Evolutionary conservation across 2,888 invertebrate genomes (phyloP), one percentile per base, ranked within the genome.

Genomic region (Epistrophe grossulariae): DNA sequence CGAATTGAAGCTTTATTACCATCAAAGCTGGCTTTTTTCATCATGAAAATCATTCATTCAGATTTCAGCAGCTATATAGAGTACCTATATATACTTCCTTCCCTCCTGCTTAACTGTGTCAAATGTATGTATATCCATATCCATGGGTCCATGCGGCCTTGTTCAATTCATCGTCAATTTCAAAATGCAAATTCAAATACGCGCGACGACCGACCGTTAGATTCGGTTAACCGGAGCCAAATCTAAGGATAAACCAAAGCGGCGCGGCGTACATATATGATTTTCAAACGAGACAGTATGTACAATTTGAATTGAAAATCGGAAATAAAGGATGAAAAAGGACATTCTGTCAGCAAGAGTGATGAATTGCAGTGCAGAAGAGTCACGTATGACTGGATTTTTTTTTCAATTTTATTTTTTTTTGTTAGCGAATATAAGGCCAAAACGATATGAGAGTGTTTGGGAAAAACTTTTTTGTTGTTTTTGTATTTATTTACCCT

Each of bases 261-360:
- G 10, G 24, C 55, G 50, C 11, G 24, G 31, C 31, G 31, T 5
- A 5, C 31, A 5, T 31, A 7, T 66, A 40, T 59, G 59, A 64
- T 81, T 62, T n/a, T 19, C 19, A 40, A 70, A 60, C 38, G 55
- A 64, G 50, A 70, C 62, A 50, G 11, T 40, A 38, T 68, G 50
- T 77, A 62, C 71, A 68, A 24, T 83, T 60, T 43, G 66, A 83
- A 79, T 74, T 83, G 76, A 70, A 71, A 73, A 81, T 70, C 59
- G 48, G 68, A 45, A 79, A 62, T 73, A 72, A 64, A 28, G 68
- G 57, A 82, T 79, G 73, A 78, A 79, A 83, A 83, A 83, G 83
- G 79, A 87, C 71, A 82, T 68, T 76, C 79, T 87, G 87, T 83
- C 87, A 87, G 40, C 83, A 74, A 28, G 45, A 45, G 87, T 87